These are phyloP conservation scores for Gymnopithys bicolor DNA, from an alignment of 2,797 vertebrate genomes.

Conservation along the genomic window DNA sequence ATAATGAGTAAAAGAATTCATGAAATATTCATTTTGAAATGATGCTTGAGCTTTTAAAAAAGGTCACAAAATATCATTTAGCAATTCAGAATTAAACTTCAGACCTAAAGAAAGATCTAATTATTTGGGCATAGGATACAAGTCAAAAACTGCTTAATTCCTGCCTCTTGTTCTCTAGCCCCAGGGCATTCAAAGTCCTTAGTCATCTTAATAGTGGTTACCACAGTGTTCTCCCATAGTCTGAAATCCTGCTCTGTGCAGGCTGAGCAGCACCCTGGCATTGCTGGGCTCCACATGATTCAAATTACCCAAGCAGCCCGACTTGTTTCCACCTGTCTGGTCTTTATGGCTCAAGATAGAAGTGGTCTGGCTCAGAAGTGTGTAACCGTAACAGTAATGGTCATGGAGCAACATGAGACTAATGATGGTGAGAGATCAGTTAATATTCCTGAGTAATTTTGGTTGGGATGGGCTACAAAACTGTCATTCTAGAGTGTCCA, in stretches of 20 bases:
- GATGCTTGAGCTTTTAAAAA: conserved; percentile 26
- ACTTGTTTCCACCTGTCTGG: not conserved
- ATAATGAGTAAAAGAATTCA: conserved; percentile 26
- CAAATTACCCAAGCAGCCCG: not conserved
- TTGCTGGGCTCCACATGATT: rapidly evolving
- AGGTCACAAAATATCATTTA: conserved; percentile 49
- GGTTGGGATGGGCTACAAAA: not conserved
- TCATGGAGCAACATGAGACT: not conserved
- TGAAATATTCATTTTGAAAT: conserved; percentile 48
- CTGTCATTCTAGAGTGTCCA: not conserved
- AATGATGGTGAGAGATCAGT: not conserved
- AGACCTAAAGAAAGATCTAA: not conserved
- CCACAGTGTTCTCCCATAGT: not conserved
- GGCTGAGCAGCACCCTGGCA: not conserved
- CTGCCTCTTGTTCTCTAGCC: not conserved
- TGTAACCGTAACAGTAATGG: not conserved
- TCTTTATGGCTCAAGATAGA: not conserved
- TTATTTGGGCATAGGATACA: not conserved
- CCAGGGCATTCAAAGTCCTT: not conserved
- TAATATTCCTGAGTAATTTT: not conserved
- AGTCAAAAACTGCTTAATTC: not conserved
- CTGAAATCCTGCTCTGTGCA: not conserved
- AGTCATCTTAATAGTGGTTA: not conserved
- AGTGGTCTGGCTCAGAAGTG: rapidly evolving
- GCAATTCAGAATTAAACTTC: conserved; percentile 16